Percentiles rank a stretch among this genome's conserved stretches.
Conservation (phyloP, 1,140 invertebrate species). For the Pemphigus obesinymphae region DNA sequence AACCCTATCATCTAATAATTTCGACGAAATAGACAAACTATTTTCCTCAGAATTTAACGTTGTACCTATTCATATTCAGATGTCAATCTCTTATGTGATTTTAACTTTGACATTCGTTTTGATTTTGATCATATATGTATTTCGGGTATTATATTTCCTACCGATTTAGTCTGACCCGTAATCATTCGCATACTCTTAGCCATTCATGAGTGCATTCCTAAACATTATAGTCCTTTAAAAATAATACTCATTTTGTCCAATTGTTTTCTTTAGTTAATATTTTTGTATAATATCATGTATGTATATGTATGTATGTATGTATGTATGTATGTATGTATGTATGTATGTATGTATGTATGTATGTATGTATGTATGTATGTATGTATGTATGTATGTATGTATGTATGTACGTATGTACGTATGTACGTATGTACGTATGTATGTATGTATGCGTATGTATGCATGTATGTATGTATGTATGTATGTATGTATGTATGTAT, state of each 20-base stretch:
- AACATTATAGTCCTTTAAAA: slow-evolving; percentile 18
- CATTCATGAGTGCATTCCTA: slow-evolving; percentile 38
- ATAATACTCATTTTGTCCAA: slow-evolving; percentile 29
- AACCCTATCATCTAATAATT: not conserved
- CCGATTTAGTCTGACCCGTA: slow-evolving; percentile 11
- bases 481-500: too few relatives aligned
- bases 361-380: too few relatives aligned
- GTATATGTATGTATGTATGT: not conserved
- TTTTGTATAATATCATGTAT: not conserved
- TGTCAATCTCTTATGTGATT: not conserved
- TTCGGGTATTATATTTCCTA: slow-evolving; percentile 36
- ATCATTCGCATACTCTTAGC: slow-evolving; percentile 16
- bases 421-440: too few relatives aligned
- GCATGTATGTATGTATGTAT: too few relatives aligned
- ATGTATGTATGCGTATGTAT: too few relatives aligned
- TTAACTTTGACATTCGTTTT: slow-evolving; percentile 36
- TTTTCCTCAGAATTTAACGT: slow-evolving; percentile 1
- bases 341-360: too few relatives aligned
- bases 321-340: not conserved
- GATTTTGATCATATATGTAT: not conserved
- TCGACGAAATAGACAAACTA: not conserved
- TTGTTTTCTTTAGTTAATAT: slow-evolving; percentile 34
- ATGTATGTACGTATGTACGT: too few relatives aligned
- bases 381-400: too few relatives aligned
- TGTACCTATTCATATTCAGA: not conserved